Percentiles rank a stretch among this genome's conserved stretches.
Conservation (phyloP, 2,113 vertebrate genomes). For the Plectropomus leopardus region DNA sequence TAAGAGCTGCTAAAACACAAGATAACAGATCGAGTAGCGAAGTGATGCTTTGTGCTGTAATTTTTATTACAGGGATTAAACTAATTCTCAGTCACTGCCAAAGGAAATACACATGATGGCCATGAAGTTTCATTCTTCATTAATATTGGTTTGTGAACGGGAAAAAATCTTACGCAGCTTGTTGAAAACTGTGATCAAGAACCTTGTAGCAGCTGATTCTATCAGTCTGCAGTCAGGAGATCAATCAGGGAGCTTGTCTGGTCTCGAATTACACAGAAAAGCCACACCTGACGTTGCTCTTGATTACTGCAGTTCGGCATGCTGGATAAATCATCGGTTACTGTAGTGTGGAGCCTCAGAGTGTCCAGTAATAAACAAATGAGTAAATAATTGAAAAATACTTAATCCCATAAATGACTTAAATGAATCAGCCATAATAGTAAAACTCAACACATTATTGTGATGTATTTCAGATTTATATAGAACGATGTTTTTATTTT, state of each 20-base stretch:
- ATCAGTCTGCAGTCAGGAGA: not conserved
- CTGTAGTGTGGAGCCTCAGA: not conserved
- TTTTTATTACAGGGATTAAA: slow-evolving; percentile 39
- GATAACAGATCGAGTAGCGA: slow-evolving; percentile 28
- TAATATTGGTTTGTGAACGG: slow-evolving; percentile 1
- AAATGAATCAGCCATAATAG: not conserved
- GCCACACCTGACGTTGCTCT: not conserved
- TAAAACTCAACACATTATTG: not conserved
- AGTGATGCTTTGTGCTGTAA: slow-evolving; percentile 6
- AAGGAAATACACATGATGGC: slow-evolving; percentile 37
- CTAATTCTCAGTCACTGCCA: slow-evolving; percentile 46
- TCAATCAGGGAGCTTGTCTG: not conserved
- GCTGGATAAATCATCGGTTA: not conserved
- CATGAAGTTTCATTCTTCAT: slow-evolving; percentile 43
- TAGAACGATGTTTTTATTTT: too few species aligned
- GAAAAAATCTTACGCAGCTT: not conserved
- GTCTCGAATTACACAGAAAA: not conserved
- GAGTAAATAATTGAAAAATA: not conserved
- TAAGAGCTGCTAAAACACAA: slow-evolving; percentile 44
- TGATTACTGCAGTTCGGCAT: not conserved
- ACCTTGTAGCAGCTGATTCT: not conserved
- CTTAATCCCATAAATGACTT: not conserved
- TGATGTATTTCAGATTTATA: not conserved
- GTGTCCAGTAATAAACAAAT: not conserved
- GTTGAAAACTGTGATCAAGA: slow-evolving; percentile 16